Base-by-base conservation (phyloP, 2,888 invertebrate species). In the Lycaena phlaeas region DNA sequence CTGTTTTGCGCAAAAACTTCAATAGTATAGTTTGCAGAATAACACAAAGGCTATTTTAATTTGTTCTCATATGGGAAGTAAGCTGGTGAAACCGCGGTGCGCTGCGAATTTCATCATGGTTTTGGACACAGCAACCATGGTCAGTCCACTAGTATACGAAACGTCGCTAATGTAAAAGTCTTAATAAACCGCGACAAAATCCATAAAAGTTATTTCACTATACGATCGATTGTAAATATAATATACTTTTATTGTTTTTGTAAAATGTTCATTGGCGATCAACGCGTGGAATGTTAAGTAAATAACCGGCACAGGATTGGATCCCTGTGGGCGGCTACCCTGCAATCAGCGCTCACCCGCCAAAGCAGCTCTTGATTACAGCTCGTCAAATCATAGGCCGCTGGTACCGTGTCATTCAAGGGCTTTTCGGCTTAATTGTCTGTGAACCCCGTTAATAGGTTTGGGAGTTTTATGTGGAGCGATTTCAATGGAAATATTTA, bases 291-390 rank as follows among this genome's bases (percentile, higher is more conserved):
- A 22, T 22, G 7, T 22, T 22, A 22, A 22, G 22, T 5, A 22
- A 22, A 22, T 22, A 22, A 22, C 22, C 22, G 22, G 22, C 22
- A 3, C 2, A 22, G 9, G 2, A 7, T 7, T 9, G 22, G 5
- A 2, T 9, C 22, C 22, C 42, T 46, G 43, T 79, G 77, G 81
- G 81, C 78, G 81, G 74, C 62, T 66, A 75, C 73, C 78, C 81
- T 77, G 57, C 71, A 81, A 82, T 82, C 81, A 73, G 45, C 52
- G 50, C 56, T 57, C 61, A 58, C 54, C 56, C 50, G 54, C 65
- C 62, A 62, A 68, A 64, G 67, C 69, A 68, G 59, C 61, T 52
- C 46, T 56, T 74, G 74, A 82, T 82, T 82, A 81, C 67, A 70
- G 68, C 54, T 64, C 72, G 62, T 74, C 77, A 77, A 78, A 81